Evolutionary conservation across 2,797 vertebrate genomes (phyloP).

Genomic region (Chlorospingus flavigularis): DNA sequence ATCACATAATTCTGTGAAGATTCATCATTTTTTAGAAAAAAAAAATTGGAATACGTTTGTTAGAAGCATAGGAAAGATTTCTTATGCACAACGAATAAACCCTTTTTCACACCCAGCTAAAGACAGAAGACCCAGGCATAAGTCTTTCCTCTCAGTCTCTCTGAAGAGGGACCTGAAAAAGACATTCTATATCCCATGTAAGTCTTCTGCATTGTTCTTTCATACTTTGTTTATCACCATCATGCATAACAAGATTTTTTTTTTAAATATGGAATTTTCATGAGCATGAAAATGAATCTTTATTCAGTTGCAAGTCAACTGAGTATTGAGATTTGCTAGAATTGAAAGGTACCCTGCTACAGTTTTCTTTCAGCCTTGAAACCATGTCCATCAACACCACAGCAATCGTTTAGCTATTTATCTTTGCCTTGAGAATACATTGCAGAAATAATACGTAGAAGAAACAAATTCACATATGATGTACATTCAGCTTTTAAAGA

Average conservation of each 20-base stretch:
- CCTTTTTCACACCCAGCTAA: background rate
- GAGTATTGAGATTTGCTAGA: background rate
- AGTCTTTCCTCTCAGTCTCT: background rate
- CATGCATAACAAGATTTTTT: background rate
- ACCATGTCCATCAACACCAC: background rate
- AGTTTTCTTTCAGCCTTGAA: background rate
- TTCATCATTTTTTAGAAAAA: background rate
- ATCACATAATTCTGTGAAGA: background rate
- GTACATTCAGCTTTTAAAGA: background rate
- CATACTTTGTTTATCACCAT: background rate
- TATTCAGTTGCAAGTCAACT: background rate
- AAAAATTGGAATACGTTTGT: fast-evolving
- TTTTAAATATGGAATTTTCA: background rate
- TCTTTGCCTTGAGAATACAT: background rate
- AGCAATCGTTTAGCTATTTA: background rate
- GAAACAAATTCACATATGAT: background rate
- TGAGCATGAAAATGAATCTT: background rate
- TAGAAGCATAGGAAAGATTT: background rate
- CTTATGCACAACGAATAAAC: background rate
- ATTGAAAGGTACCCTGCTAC: background rate
- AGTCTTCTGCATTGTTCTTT: background rate
- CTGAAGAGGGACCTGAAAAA: background rate
- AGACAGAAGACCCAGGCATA: background rate
- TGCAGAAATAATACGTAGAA: background rate
- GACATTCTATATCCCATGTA: background rate